Conservation (phyloP, 1,140 invertebrate genomes). For the Hesperophylax magnus region DNA sequence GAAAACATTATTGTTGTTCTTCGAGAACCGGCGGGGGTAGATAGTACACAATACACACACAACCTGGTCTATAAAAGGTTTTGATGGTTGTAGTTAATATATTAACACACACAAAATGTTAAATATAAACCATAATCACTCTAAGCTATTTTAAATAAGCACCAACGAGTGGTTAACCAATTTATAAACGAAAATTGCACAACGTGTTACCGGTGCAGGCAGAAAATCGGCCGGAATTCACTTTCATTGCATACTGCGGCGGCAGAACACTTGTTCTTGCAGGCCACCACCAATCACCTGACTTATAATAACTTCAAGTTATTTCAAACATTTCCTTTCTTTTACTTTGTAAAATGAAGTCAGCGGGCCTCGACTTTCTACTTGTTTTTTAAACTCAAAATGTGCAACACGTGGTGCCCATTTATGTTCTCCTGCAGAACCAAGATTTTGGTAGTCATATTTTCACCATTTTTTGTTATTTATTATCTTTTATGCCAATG, state of each 20-base stretch:
- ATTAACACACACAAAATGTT: not conserved
- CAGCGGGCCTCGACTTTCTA: constrained; percentile 20
- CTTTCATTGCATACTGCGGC: constrained; percentile 29
- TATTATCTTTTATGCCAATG: no score
- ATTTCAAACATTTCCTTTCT: constrained; percentile 36
- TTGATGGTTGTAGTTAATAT: not conserved
- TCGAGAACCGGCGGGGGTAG: not conserved
- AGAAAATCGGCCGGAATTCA: constrained; percentile 33
- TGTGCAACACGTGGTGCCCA: no score
- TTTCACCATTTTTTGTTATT: no score
- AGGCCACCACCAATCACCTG: not conserved
- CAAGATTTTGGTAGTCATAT: no score
- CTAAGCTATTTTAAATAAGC: constrained; percentile 16
- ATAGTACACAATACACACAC: no score
- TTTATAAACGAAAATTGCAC: constrained; percentile 36
- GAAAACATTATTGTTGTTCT: not conserved
- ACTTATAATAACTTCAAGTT: constrained; percentile 13
- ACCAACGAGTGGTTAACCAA: constrained; percentile 26
- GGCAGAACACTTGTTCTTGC: constrained; percentile 17
- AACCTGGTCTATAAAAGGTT: not conserved
- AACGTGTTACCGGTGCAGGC: constrained; percentile 21
- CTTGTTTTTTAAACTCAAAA: not conserved
- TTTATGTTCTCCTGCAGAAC: no score
- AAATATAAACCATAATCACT: constrained; percentile 9
- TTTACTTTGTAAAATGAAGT: not conserved